Conservation (phyloP, 1,140 invertebrate species). For the Lepidurus couesii region DNA sequence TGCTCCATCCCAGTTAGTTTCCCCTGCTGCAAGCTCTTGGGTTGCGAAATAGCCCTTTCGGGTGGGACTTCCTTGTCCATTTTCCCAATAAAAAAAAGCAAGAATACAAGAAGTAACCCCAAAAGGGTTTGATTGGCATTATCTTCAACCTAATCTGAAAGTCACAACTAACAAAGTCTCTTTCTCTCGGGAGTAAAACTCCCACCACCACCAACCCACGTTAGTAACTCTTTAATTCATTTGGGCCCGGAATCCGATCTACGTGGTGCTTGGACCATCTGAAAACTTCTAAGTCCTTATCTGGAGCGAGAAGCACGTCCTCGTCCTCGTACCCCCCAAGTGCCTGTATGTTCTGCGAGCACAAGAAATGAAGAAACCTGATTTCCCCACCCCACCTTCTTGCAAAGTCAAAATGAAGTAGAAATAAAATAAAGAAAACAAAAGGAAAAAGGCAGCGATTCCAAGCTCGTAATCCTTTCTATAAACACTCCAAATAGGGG, state of each 20-base stretch:
- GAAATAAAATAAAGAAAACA: not conserved
- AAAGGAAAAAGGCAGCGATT: not conserved
- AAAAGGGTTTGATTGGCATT: no score
- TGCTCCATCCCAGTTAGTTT: not conserved
- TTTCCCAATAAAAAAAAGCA: no score
- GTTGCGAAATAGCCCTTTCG: no score
- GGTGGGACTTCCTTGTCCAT: no score
- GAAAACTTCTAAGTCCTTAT: conserved; percentile 7
- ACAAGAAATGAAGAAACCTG: conserved; percentile 1
- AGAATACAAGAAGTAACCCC: no score
- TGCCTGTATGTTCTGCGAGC: not conserved
- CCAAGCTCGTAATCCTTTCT: not conserved
- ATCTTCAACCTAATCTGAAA: no score
- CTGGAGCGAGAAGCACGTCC: conserved; percentile 2
- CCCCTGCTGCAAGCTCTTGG: no score
- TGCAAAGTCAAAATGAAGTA: not conserved
- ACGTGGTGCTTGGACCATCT: conserved; percentile 3
- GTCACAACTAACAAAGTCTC: no score
- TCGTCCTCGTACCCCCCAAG: not conserved
- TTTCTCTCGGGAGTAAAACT: no score
- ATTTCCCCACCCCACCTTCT: not conserved
- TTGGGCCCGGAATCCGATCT: not conserved
- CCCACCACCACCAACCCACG: no score
- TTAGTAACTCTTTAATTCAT: conserved; percentile 1
- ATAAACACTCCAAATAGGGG: not conserved